Evolutionary conservation across 92 coral and sea anemone genomes (phyloP), one percentile per base, ranked within the genome.

Genomic region (Epizoanthus illoricatus): DNA sequence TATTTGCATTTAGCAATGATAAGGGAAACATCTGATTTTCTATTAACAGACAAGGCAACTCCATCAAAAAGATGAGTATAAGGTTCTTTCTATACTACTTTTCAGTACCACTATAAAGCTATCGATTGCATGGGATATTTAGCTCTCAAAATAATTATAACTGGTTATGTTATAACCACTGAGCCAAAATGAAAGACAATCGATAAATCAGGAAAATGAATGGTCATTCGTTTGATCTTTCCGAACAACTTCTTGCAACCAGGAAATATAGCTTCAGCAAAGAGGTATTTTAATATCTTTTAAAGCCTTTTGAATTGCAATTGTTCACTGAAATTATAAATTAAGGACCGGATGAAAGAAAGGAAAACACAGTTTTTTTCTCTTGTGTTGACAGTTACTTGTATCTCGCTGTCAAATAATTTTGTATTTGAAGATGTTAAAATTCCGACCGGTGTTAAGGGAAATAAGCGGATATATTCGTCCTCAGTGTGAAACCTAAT

Each of bases 311-410:
- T 64, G 47, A 39, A 36, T 11, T 23, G 57, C 17, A 40, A 43
- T 63, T 78, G 82, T 45, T 78, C 62, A 78, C 5, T 78, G 82
- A 78, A 64, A 42, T 3, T 78, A 40, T 2, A 62, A 21, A 19
- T 49, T 78, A 78, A 63, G 56, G 11, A 42, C 82, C 82, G 82
- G 82, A 78, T 61, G 21, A 74, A 18, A 17, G 64, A 28, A 10
- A 74, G 23, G 36, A 73, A 49, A 23, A 23, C 12, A 23, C 2
- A 18, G 5, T 21, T 64, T 63, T 62, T 56, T 21, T 11, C 28
- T 41, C 12, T 33, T 61, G 64, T 43, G 20, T 73, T 64, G 82
- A 78, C 72, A 78, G 18, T 12, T 43, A 13, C 56, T 63, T 78
- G 64, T 62, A 78, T 43, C 56, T n/a, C 41, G 36, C 70, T 20